These are phyloP conservation scores for Belonocnema kinseyi DNA, from an alignment of 1,140 invertebrate genomes.

Conservation along the genomic window DNA sequence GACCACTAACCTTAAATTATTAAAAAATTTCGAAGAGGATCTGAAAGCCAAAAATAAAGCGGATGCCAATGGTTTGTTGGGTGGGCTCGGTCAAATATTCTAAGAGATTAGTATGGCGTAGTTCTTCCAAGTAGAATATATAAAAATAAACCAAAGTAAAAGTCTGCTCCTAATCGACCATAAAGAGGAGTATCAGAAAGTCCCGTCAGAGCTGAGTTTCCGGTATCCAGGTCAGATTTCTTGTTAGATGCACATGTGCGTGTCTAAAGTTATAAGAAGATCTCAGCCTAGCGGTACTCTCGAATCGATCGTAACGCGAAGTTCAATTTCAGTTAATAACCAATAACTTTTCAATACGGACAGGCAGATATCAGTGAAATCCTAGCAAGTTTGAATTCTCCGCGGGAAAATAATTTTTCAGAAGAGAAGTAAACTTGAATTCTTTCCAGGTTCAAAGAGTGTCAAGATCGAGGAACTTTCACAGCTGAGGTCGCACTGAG, in stretches of 20 bases:
- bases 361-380: conserved; percentile 1
- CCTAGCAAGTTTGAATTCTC: too few relatives aligned
- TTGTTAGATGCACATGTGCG: conserved; percentile 11
- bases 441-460: background rate
- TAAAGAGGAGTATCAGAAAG: background rate
- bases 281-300: conserved; percentile 14
- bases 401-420: background rate
- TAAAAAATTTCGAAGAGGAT: too few relatives aligned
- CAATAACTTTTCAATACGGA: conserved; percentile 35
- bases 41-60: background rate
- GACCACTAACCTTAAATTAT: too few relatives aligned
- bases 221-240: conserved; percentile 48
- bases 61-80: background rate
- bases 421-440: background rate
- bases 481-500: background rate
- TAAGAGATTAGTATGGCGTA: background rate
- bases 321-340: conserved; percentile 38
- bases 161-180: background rate
- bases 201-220: conserved; percentile 31
- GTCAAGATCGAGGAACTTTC: background rate
- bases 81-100: background rate
- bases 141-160: background rate
- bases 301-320: background rate
- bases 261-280: conserved; percentile 22
- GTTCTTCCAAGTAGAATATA: background rate